Percentiles rank a stretch among this genome's conserved stretches.
These are phyloP conservation scores for Pangasius krempfi DNA, from an alignment of 2,797 vertebrate genomes.

Conservation along the genomic window DNA sequence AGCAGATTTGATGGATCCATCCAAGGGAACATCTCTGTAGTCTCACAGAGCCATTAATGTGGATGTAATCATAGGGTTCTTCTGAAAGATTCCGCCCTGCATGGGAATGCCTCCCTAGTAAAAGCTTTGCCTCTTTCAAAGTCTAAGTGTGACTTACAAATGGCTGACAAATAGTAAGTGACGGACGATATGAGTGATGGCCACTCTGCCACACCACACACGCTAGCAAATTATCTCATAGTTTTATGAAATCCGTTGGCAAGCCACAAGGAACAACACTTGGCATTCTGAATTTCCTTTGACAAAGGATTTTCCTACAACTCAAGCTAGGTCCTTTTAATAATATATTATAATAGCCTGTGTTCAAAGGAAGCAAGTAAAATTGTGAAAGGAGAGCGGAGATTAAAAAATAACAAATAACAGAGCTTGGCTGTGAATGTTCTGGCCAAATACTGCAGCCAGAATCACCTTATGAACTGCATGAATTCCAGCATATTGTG, in stretches of 20 bases:
- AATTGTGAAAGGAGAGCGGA: background rate
- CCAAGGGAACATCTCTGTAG: conserved; percentile 74
- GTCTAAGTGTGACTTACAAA: conserved; percentile 81
- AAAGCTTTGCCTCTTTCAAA: conserved; percentile 74
- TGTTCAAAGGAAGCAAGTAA: background rate
- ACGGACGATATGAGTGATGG: conserved; percentile 72
- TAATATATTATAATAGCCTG: background rate
- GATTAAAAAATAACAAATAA: background rate
- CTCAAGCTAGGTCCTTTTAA: background rate
- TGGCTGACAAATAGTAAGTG: conserved; percentile 76
- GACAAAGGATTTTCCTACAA: conserved; percentile 12
- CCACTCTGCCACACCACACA: conserved; percentile 59
- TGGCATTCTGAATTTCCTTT: conserved; percentile 26
- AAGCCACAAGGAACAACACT: conserved; percentile 32
- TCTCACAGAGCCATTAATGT: conserved; percentile 76
- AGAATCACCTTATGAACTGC: background rate
- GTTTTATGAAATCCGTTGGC: conserved; percentile 50
- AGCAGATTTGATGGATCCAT: conserved; percentile 69
- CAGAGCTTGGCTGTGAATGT: background rate
- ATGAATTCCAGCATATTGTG: background rate
- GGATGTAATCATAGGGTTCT: conserved; percentile 80
- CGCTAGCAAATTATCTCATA: conserved; percentile 67
- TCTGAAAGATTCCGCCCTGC: conserved; percentile 70
- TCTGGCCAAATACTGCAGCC: background rate
- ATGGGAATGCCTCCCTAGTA: conserved; percentile 70